These are phyloP conservation scores for Acrobasis suavella DNA, from an alignment of 2,888 invertebrate species.

Conservation along the genomic window DNA sequence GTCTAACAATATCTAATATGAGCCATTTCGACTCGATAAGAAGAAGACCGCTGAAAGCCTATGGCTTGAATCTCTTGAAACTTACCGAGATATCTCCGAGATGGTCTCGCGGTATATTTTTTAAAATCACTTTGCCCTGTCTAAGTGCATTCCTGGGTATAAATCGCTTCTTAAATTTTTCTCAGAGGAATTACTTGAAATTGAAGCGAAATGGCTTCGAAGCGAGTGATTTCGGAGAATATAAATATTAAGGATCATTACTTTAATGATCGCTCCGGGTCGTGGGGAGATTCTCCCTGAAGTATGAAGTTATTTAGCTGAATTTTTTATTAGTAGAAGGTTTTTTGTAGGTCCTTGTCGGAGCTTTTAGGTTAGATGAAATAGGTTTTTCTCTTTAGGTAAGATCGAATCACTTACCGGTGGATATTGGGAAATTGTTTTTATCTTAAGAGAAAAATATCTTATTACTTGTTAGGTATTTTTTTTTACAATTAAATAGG, in stretches of 20 bases:
- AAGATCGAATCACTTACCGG: too few relatives aligned
- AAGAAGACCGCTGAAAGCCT: not conserved
- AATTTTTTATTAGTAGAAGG: constrained; percentile 1
- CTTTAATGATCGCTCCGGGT: constrained; percentile 11
- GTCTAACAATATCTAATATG: too few relatives aligned
- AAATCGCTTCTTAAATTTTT: constrained; percentile 45
- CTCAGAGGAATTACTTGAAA: constrained; percentile 25
- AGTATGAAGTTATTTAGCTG: not conserved
- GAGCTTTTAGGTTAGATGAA: not conserved
- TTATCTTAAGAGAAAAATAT: too few relatives aligned
- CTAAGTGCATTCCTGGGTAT: constrained; percentile 53
- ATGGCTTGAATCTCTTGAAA: constrained; percentile 17
- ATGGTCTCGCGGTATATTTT: constrained; percentile 31
- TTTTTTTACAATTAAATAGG: too few relatives aligned
- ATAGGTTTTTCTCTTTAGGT: not conserved
- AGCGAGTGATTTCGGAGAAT: constrained; percentile 19
- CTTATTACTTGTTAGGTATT: too few relatives aligned
- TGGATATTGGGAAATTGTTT: too few relatives aligned
- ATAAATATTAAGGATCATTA: constrained; percentile 18
- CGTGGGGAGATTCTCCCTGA: not conserved
- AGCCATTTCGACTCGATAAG: too few relatives aligned
- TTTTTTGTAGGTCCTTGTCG: not conserved
- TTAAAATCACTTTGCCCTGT: constrained; percentile 44
- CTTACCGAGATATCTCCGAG: constrained; percentile 34
- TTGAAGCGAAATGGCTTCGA: constrained; percentile 24